These are phyloP conservation scores for Drosophila varians DNA, from an alignment of 1,140 invertebrate genomes.

Conservation along the genomic window DNA sequence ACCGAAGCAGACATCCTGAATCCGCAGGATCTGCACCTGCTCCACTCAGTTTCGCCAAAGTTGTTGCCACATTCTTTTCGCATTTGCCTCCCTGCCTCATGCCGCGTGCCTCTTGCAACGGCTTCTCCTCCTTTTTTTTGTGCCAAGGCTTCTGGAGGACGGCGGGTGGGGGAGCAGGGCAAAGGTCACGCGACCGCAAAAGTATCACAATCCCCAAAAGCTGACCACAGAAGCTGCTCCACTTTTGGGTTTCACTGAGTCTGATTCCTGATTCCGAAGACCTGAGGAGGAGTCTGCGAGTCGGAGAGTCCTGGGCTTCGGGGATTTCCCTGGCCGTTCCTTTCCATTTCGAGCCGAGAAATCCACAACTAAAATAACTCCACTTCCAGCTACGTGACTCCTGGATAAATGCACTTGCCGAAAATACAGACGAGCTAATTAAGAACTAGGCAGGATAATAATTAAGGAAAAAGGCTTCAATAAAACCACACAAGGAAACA, in stretches of 20 bases:
- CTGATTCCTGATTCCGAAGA: constrained; percentile 2
- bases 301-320: not conserved
- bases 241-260: constrained; percentile 11
- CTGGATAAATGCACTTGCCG: not conserved
- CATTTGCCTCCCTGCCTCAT: not conserved
- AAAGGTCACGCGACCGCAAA: constrained; percentile 72
- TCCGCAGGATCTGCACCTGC: constrained; percentile 1
- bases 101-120: not conserved
- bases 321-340: not conserved
- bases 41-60: constrained; percentile 1
- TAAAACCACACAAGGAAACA: too few relatives aligned
- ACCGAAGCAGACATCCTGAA: constrained; percentile 1
- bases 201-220: constrained; percentile 52
- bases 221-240: constrained; percentile 26
- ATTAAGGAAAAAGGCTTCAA: too few relatives aligned
- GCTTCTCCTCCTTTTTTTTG: not conserved
- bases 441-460: too few relatives aligned
- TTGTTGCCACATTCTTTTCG: constrained; percentile 5
- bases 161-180: constrained; percentile 1
- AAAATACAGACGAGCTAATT: too few relatives aligned
- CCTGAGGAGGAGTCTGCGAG: not conserved
- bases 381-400: constrained; percentile 25
- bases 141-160: too few relatives aligned
- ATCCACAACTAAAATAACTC: constrained; percentile 16
- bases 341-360: constrained; percentile 10